Base-by-base conservation (phyloP, 2,797 vertebrate species). In the Myotis planiceps region DNA sequence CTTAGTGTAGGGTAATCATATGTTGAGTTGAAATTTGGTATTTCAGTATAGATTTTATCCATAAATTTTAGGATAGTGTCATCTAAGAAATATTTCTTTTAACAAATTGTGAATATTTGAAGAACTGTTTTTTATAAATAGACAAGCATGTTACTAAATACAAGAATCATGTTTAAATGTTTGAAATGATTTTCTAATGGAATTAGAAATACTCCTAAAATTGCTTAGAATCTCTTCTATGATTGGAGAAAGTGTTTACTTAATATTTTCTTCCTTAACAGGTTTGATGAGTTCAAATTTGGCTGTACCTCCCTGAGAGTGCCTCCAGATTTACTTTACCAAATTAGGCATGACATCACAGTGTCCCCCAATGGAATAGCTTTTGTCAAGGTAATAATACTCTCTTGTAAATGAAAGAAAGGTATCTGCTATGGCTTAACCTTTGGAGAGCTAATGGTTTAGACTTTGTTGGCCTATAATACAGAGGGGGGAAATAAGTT, bases 301-400 rank as follows among this genome's bases (percentile, higher is more conserved):
- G 99, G 99, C 97, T 99, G 99, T 98, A 98, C 99, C 13, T 99
- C 99, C 95, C 98, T 99, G 95, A 98, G 98, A 97, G 99, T 99
- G 88, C 99, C 99, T 97, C 99, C 99, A 16, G 99, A 99, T 86
- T 98, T 99, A 93, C 99, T 99, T 90, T 99, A 99, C 97, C 99
- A 99, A 97, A 99, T 99, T 71, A 99, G 99, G 89, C 99, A 99
- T 27, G 99, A 99, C 98, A 99, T 99, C 98, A 99, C 99, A 29
- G 98, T 99, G 90, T 99, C 99, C 5, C 99, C 99, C 96, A 99
- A 99, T 80, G 99, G 99, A 96, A 97, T 99, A 68, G 99, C 99
- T 97, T 99, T 99, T 88, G 99, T 99, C 94, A 99, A 99, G 99
- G 99, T 99, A 99, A 98, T 97, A 88, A 98, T 97, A 88, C 39